Evolutionary conservation across 1,140 invertebrate genomes (phyloP).

Genomic region (Frieseomelitta varia): DNA sequence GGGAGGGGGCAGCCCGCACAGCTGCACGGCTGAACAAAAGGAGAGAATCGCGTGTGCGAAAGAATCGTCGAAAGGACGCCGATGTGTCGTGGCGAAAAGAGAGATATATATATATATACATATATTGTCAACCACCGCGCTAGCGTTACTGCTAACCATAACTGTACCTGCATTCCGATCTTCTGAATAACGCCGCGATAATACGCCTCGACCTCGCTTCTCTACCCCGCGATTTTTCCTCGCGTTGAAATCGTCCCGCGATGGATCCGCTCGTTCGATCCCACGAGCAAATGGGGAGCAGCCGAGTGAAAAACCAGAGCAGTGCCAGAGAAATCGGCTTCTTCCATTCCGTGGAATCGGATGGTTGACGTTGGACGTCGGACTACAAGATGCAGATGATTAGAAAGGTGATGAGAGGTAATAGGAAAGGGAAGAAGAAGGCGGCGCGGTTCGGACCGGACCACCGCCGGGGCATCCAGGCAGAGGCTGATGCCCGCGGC

Average conservation of each 20-base stretch:
- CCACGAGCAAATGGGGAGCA: no score
- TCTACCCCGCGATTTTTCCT: background rate
- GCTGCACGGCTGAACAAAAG: slow-evolving; percentile 44
- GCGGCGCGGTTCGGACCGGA: slow-evolving; percentile 2
- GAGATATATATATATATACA: background rate
- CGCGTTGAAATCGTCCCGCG: background rate
- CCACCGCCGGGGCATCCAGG: slow-evolving; percentile 28
- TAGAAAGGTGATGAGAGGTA: background rate
- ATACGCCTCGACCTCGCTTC: slow-evolving; percentile 39
- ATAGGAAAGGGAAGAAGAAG: background rate
- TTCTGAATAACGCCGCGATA: slow-evolving; percentile 64
- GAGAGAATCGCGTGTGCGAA: slow-evolving; percentile 54
- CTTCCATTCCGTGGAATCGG: no score
- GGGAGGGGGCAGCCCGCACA: background rate
- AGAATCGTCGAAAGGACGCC: slow-evolving; percentile 63
- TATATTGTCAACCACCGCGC: slow-evolving; percentile 62
- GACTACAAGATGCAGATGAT: no score
- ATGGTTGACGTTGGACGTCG: no score
- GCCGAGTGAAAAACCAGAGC: no score
- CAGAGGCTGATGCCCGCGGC: slow-evolving; percentile 31
- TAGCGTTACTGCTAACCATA: slow-evolving; percentile 73
- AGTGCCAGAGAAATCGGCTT: no score
- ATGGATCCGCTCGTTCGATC: no score
- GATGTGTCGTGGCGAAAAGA: slow-evolving; percentile 22
- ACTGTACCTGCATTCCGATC: slow-evolving; percentile 79